Evolutionary conservation across 1,140 invertebrate genomes (phyloP).

Genomic region (Chrysoperla carnea): DNA sequence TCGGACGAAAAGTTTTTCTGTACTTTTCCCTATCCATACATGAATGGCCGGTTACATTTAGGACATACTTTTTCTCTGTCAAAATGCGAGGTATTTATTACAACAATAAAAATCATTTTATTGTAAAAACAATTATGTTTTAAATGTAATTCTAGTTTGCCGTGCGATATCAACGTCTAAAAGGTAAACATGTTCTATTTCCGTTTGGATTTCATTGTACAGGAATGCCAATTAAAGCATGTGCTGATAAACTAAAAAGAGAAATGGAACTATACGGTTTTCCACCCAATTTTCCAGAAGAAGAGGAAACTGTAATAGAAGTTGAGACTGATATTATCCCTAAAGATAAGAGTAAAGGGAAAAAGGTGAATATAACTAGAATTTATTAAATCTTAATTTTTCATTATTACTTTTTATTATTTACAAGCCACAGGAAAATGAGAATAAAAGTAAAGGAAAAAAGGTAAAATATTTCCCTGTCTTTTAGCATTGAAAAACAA

Average conservation of each 20-base stretch:
- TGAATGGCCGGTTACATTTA: slow-evolving; percentile 96
- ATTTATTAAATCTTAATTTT: not conserved
- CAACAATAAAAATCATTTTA: slow-evolving; percentile 4
- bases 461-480: too few species aligned
- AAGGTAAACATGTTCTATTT: slow-evolving; percentile 84
- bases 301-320: slow-evolving; percentile 24
- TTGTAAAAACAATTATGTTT: not conserved
- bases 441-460: too few species aligned
- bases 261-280: slow-evolving; percentile 87
- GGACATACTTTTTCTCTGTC: slow-evolving; percentile 96
- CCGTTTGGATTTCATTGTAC: slow-evolving; percentile 99
- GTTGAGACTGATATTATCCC: slow-evolving; percentile 40
- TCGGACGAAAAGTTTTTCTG: slow-evolving; percentile 74
- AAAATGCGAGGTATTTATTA: slow-evolving; percentile 65
- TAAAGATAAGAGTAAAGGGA: slow-evolving; percentile 94
- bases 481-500: too few species aligned
- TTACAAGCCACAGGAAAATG: not conserved
- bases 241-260: slow-evolving; percentile 91
- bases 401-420: not conserved
- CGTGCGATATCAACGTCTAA: slow-evolving; percentile 72
- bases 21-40: slow-evolving; percentile 97
- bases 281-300: slow-evolving; percentile 78
- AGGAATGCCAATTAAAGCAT: slow-evolving; percentile 93
- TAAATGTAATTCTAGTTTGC: slow-evolving; percentile 52
- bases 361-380: slow-evolving; percentile 56